Base-by-base conservation (phyloP, 2,888 invertebrate genomes). In the Platycheirus rosarum region DNA sequence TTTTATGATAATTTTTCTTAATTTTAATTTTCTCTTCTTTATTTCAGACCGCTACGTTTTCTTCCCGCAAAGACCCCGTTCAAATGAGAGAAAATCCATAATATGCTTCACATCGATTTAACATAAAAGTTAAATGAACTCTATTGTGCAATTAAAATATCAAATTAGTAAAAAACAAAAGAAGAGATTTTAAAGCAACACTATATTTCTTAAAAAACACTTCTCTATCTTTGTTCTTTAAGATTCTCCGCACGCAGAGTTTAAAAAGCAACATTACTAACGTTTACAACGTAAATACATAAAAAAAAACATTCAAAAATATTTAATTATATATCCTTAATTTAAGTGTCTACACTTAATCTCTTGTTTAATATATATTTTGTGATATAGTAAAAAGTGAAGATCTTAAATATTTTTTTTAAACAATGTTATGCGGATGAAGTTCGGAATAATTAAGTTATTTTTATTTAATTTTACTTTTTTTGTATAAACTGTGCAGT, bases 41-140 rank as follows among this genome's bases (percentile, higher is more conserved):
- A 5, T 66, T 16, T 42, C 62, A 51, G 60, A 53, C 9, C 42
- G 32, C 35, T 26, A 51, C 60, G 6, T 35, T 35, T n/a, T 55
- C 9, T 68, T 53, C 69, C 49, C 48, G 65, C 14, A 79, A 65
- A 75, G 75, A 69, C 20, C 48, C 49, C 42, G 11, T 14, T 68
- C n/a, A 42, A 68, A 62, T 63, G 32, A 65, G 35, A 14, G 14
- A 62, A 73, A 18, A 35, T 40, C 32, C 5, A 62, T 49, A 79
- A 62, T 57, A 57, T 68, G 73, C 53, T 63, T 57, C 63, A 71
- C 63, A 76, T 62, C 48, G 49, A 65, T 78, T 74, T 75, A 69
- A 51, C 65, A 75, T 82, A 70, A 57, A 84, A 82, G 70, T 84
- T 84, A 78, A 85, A 79, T 80, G 79, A 84, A 85, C 73, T 76